Percentiles rank a stretch among this genome's conserved stretches.
Evolutionary conservation across 2,888 invertebrate species (phyloP).

Genomic region (Melinaea menophilus): DNA sequence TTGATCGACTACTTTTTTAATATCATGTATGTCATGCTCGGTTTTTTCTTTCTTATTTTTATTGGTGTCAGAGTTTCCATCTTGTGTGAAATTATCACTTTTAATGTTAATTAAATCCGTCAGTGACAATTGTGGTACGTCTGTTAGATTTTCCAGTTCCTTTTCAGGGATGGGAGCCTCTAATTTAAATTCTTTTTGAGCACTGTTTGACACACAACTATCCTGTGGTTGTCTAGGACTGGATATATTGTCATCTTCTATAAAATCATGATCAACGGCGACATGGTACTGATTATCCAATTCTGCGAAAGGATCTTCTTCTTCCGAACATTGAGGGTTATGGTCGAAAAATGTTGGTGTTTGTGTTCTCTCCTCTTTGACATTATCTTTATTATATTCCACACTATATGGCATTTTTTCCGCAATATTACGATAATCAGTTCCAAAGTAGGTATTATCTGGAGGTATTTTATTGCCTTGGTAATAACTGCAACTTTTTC

Average conservation of each 20-base stretch:
- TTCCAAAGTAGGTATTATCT: constrained; percentile 19
- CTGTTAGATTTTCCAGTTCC: neutral
- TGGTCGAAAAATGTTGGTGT: constrained; percentile 55
- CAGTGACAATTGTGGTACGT: neutral
- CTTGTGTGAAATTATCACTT: neutral
- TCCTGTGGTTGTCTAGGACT: constrained; percentile 31
- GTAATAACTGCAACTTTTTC: constrained; percentile 36
- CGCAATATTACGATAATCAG: no score
- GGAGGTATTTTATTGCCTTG: constrained; percentile 33
- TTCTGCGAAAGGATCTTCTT: constrained; percentile 68
- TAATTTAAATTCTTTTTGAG: constrained; percentile 41
- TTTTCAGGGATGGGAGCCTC: constrained; percentile 21
- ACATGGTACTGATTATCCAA: constrained; percentile 71
- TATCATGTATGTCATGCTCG: constrained; percentile 35
- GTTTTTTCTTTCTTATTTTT: constrained; percentile 29
- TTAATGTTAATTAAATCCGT: constrained; percentile 3
- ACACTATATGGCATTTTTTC: constrained; percentile 15
- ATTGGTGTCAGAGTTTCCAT: neutral
- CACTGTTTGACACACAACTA: constrained; percentile 14
- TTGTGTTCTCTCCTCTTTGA: constrained; percentile 8
- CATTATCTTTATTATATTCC: constrained; percentile 32
- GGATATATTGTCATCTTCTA: constrained; percentile 50
- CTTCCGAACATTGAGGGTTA: constrained; percentile 53
- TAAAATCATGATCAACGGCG: constrained; percentile 66
- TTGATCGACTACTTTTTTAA: constrained; percentile 36